phyloP scores from a whole-genome alignment of 2,113 vertebrate genomes.

The Craseonycteris thonglongyai region DNA sequence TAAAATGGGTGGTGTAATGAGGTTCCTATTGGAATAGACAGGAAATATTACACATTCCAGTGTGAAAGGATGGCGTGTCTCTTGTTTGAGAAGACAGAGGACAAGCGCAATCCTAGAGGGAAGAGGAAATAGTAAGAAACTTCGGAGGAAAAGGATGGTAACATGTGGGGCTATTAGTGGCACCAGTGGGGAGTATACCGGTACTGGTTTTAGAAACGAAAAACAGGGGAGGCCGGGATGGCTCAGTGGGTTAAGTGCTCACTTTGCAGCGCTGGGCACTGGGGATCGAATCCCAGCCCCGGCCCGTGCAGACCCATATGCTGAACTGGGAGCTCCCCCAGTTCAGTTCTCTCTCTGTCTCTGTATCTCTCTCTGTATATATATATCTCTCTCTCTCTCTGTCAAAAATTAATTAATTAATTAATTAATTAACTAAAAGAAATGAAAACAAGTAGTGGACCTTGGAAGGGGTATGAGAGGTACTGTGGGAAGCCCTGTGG shows the following conservation, averaged over 20 bases:
- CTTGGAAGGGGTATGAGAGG: not conserved
- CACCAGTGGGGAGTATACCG: not conserved
- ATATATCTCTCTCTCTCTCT: too few species aligned
- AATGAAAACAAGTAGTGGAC: not conserved
- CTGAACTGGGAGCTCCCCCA: too few species aligned
- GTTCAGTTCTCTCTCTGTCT: too few species aligned
- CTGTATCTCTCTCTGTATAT: too few species aligned
- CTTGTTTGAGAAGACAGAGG: not conserved
- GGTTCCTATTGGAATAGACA: not conserved
- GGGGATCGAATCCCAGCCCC: too few species aligned
- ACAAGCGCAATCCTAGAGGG: not conserved
- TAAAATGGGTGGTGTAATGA: not conserved
- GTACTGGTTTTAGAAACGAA: not conserved
- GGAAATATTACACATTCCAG: not conserved
- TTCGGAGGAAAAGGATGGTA: not conserved
- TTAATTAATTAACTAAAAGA: too few species aligned
- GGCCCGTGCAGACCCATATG: too few species aligned
- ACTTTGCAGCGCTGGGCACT: too few species aligned
- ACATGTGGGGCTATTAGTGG: not conserved
- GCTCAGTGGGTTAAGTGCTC: too few species aligned
- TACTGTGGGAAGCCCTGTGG: not conserved
- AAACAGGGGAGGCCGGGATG: too few species aligned
- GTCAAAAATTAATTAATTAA: too few species aligned
- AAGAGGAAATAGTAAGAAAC: slow-evolving; percentile 35
- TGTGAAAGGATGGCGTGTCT: not conserved